phyloP scores from a whole-genome alignment of 2,113 vertebrate genomes.

The Trematocara zebra region DNA sequence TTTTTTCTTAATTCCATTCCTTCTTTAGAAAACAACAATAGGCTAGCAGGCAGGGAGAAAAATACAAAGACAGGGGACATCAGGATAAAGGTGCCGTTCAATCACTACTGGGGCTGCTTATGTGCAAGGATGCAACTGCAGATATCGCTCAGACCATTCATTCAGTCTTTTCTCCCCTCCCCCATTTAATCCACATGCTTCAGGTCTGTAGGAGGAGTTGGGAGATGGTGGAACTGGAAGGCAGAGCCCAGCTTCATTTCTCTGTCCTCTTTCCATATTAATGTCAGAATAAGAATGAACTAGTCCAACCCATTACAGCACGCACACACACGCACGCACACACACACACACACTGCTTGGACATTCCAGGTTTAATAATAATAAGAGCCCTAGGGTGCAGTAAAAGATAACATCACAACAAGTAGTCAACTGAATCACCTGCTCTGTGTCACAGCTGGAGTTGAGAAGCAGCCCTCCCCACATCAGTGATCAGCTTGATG shows the following conservation, averaged over 20 bases:
- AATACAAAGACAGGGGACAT: slow-evolving; percentile 5
- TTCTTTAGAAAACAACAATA: neutral
- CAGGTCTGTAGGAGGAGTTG: slow-evolving; percentile 55
- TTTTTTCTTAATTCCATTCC: neutral
- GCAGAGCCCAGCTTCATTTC: neutral
- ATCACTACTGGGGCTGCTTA: slow-evolving; percentile 46
- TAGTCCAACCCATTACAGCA: neutral
- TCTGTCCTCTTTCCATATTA: neutral
- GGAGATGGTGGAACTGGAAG: slow-evolving; percentile 33
- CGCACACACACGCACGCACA: neutral
- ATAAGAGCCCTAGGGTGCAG: neutral
- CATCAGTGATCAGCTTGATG: slow-evolving; percentile 10
- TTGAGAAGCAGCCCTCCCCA: slow-evolving; percentile 25
- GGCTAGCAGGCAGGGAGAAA: neutral
- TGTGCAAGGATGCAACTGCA: slow-evolving; percentile 60
- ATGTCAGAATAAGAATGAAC: neutral
- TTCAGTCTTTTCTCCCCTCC: slow-evolving; percentile 62
- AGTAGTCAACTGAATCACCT: slow-evolving; percentile 16
- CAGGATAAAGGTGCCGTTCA: slow-evolving; percentile 42
- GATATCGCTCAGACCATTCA: slow-evolving; percentile 46
- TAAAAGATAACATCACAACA: slow-evolving; percentile 11
- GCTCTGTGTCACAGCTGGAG: slow-evolving; percentile 42
- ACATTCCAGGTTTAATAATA: neutral
- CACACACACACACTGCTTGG: neutral
- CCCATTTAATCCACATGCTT: slow-evolving; percentile 61